Base-by-base conservation (phyloP, 2,797 vertebrate genomes). In the Phyllotis vaccarum region DNA sequence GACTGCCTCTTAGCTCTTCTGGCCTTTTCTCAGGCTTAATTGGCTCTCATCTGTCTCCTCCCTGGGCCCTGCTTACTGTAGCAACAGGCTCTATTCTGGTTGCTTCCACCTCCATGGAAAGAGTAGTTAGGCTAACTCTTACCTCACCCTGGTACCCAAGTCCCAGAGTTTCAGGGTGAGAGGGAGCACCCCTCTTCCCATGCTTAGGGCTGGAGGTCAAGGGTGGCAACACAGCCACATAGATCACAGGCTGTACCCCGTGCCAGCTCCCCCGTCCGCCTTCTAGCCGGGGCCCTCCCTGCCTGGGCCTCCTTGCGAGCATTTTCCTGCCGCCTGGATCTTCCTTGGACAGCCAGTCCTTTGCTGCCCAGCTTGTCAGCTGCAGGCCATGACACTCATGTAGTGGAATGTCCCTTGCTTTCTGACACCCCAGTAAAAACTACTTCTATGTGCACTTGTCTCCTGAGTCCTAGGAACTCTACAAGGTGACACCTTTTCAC, bases 81-180 rank as follows among this genome's bases (percentile, higher is more conserved):
- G 54, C 58, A 74, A 40, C 68, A n/a, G 88, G 34, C 29, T 56
- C 74, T 81, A 76, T 19, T 54, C 82, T 86, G 90, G 94, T 79
- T 90, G 93, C 56, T 29, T 88, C 46, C 0, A 37, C 49, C 34
- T 90, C 34, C 0, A 31, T 75, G 93, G 93, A 95, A 93, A 80
- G 80, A 80, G 54, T 14, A 40, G 64, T n/a, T 2, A 11, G 87
- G 52, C 37, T 31, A 43, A 68, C 90, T 17, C 0, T 0, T 17
- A 34, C 19, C 22, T 62, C 1, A n/a, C 62, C 75, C 74, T 58
- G 34, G 68, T 22, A 60, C 8, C 68, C 81, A 0, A 10, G 24
- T 16, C 34, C 40, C 58, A 74, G 68, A 54, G 46, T 31, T 19
- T 13, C 21, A 19, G 64, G 58, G 46, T n/a, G 1, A 22, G 22